Conservation (phyloP, 2,888 invertebrate species). For the Tachystola acroxantha region DNA sequence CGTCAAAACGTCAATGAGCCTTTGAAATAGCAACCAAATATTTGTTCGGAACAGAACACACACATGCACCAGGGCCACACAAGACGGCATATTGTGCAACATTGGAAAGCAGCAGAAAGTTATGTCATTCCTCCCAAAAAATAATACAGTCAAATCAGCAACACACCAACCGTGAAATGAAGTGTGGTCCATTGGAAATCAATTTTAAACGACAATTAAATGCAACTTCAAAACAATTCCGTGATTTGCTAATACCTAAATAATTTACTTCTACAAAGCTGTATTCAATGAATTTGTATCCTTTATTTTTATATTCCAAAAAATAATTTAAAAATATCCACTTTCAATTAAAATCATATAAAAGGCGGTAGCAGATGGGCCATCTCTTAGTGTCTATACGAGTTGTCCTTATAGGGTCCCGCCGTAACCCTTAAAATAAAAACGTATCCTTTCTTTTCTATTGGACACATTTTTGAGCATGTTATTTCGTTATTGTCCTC, state of each 20-base stretch:
- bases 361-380: too few relatives aligned
- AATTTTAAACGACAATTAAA: slow-evolving; percentile 32
- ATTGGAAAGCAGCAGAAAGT: slow-evolving; percentile 48
- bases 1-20: slow-evolving; percentile 64
- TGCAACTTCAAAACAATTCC: slow-evolving; percentile 14
- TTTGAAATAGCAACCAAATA: slow-evolving; percentile 68
- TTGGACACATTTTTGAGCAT: too few relatives aligned
- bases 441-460: too few relatives aligned
- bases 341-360: too few relatives aligned
- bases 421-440: too few relatives aligned
- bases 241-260: slow-evolving; percentile 3
- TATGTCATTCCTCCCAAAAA: slow-evolving; percentile 52
- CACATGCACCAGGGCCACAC: slow-evolving; percentile 67
- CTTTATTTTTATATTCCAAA: too few relatives aligned
- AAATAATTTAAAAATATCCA: too few relatives aligned
- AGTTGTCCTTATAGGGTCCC: too few relatives aligned
- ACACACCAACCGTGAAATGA: slow-evolving; percentile 66
- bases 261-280: too few relatives aligned
- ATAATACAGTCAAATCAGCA: slow-evolving; percentile 54
- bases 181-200: slow-evolving; percentile 44
- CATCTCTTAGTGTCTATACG: too few relatives aligned
- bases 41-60: slow-evolving; percentile 56
- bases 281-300: too few relatives aligned
- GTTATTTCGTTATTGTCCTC: too few relatives aligned
- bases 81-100: slow-evolving; percentile 60